Percentiles rank a stretch among this genome's conserved stretches.
phyloP scores from a whole-genome alignment of 2,888 invertebrate species.

The Drosophila lacicola region DNA sequence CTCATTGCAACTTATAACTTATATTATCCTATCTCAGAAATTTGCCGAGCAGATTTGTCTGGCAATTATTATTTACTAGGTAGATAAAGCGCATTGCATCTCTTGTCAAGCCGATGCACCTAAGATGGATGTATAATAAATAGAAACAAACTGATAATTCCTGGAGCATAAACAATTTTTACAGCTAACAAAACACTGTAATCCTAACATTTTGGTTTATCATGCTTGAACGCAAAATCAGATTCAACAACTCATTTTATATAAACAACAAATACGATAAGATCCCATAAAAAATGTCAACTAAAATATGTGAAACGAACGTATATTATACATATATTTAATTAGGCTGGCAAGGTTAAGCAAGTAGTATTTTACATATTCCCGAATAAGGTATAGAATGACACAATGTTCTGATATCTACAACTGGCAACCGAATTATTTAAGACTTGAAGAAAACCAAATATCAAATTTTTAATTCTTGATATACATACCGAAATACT shows the following conservation, averaged over 20 bases:
- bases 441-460: not conserved
- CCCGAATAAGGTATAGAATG: conserved; percentile 20
- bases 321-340: not conserved
- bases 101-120: too few relatives aligned
- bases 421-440: conserved; percentile 1
- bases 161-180: too few relatives aligned
- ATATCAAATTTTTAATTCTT: not conserved
- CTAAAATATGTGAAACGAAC: not conserved
- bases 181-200: not conserved
- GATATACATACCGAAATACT: conserved; percentile 1
- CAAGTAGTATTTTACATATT: not conserved
- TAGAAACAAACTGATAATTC: too few relatives aligned
- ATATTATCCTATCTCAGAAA: too few relatives aligned
- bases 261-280: conserved; percentile 23
- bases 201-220: not conserved
- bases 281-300: not conserved
- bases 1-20: too few relatives aligned
- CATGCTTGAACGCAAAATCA: conserved; percentile 12
- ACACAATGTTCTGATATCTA: conserved; percentile 25
- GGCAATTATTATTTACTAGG: too few relatives aligned
- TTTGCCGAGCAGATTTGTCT: too few relatives aligned
- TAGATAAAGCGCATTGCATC: too few relatives aligned
- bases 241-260: conserved; percentile 8
- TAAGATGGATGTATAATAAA: too few relatives aligned
- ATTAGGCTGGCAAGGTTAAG: not conserved